Evolutionary conservation across 2,888 invertebrate genomes (phyloP).

Genomic region (Drosophila cracens): DNA sequence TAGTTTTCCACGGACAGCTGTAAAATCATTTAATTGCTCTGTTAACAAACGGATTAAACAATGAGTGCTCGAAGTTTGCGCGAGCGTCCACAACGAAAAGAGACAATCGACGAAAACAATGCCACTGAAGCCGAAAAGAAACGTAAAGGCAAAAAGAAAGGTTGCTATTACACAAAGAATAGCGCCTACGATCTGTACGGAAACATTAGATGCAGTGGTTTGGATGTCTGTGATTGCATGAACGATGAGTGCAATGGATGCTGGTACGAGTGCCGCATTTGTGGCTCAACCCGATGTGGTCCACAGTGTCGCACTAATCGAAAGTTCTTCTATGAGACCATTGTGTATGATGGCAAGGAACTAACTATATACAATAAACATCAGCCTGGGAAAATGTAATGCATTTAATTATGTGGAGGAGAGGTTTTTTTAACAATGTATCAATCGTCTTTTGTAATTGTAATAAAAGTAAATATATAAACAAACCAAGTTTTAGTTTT

Average conservation of each 20-base stretch:
- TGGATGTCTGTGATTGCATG: constrained; percentile 94
- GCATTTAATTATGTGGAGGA: neutral
- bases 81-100: constrained; percentile 65
- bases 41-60: neutral
- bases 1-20: neutral
- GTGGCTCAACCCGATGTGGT: constrained; percentile 91
- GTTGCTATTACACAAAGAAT: constrained; percentile 45
- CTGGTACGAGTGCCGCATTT: constrained; percentile 92
- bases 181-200: constrained; percentile 90
- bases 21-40: neutral
- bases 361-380: constrained; percentile 78
- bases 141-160: constrained; percentile 86
- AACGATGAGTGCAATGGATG: constrained; percentile 92
- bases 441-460: constrained; percentile 3
- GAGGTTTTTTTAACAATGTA: constrained; percentile 6
- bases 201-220: constrained; percentile 87
- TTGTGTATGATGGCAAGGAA: constrained; percentile 93
- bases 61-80: constrained; percentile 62
- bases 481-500: neutral
- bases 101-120: constrained; percentile 79
- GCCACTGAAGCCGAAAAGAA: constrained; percentile 88
- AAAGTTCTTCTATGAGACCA: constrained; percentile 91
- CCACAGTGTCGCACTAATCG: constrained; percentile 92
- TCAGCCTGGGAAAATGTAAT: constrained; percentile 40
- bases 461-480: constrained; percentile 2